phyloP scores from a whole-genome alignment of 2,888 invertebrate genomes.

The Cephonodes hylas region DNA sequence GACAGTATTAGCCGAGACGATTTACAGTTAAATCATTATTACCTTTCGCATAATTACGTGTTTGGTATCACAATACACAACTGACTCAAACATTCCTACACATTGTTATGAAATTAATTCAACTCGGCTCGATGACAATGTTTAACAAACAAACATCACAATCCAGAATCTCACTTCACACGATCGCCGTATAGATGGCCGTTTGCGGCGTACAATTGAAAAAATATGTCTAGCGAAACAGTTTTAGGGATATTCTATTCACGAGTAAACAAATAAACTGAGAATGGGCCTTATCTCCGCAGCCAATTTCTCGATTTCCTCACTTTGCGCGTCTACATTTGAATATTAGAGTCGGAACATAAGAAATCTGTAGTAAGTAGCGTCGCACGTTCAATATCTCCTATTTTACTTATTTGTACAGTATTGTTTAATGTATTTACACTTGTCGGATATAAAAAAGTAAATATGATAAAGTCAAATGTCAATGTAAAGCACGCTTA shows the following conservation, averaged over 20 bases:
- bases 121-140: not conserved
- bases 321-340: constrained; percentile 27
- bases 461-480: not conserved
- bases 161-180: not conserved
- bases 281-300: constrained; percentile 24
- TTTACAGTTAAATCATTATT: not conserved
- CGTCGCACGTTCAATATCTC: constrained; percentile 17
- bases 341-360: constrained; percentile 27
- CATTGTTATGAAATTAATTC: constrained; percentile 13
- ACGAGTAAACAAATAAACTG: not conserved
- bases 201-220: not conserved
- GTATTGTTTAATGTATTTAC: not conserved
- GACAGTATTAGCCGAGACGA: too few relatives aligned
- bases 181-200: not conserved
- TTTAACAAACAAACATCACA: not conserved
- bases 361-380: constrained; percentile 28
- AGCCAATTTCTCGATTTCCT: constrained; percentile 32
- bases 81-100: constrained; percentile 2
- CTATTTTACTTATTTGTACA: constrained; percentile 22
- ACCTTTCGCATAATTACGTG: not conserved
- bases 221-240: not conserved
- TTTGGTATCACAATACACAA: not conserved
- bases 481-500: not conserved
- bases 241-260: not conserved
- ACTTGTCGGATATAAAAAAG: not conserved